Base-by-base conservation (phyloP, 2,113 vertebrate species). In the Leucopternis melanops region DNA sequence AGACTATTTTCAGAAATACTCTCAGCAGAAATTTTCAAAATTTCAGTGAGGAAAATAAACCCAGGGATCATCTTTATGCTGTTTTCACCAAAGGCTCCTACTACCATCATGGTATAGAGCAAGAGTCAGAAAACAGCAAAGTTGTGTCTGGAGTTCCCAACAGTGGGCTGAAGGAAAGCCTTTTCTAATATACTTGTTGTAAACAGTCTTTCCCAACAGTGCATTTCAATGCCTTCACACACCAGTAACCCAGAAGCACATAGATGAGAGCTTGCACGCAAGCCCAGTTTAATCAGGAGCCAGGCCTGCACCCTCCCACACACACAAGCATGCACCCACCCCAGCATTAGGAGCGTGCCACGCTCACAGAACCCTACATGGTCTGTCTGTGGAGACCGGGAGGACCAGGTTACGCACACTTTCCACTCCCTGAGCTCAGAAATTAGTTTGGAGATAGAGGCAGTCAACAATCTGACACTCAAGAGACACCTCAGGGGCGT, bases 321-420 rank as follows among this genome's bases (percentile, higher is more conserved):
- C 32, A 81, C 50, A 36, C 26, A 34, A 6, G 9, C 13, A 6
- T 32, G 10, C 23, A 17, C 15, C 20, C 16, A 2, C 27, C 12
- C 29, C 54, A 36, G 26, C 16, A 10, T 12, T 7, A 63, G 40
- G 58, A 80, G 26, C 0, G 22, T 52, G 67, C 27, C 54, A 12
- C 4, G 0, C 40, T 11, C 42, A 42, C 50, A 58, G 67, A 73
- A 44, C 27, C 65, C 18, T 10, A 4, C 9, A 4, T 1, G 1
- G 5, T 18, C 40, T 45, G 38, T 11, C 58, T 40, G 47, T 52
- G 31, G 9, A 66, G 31, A 65, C 27, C 10, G 7, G 5, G 8
- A 8, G 2, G 7, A 9, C 49, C 2, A 2, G 13, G 42, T 79
- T 47, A 69, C 34, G 40, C 17, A n/a, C 20, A 17, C 18, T 38